Conservation (phyloP, 2,113 vertebrate species). For the Oenanthe oenanthe region DNA sequence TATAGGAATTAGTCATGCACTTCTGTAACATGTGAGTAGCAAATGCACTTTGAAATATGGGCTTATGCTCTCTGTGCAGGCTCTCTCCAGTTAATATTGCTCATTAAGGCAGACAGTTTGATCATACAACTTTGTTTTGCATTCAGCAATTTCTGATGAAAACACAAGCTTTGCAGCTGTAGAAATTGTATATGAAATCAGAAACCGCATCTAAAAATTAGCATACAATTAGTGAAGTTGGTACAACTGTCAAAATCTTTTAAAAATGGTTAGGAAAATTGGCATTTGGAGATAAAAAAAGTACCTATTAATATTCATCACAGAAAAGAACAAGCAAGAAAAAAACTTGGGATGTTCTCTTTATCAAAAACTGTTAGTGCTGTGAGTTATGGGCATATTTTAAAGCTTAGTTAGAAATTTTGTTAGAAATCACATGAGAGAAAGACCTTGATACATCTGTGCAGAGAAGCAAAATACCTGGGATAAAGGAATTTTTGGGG, state of each 20-base stretch:
- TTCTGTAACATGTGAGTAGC: fast-evolving
- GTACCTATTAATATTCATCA: background rate
- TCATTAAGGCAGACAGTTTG: background rate
- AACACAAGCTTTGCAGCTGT: background rate
- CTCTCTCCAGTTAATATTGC: background rate
- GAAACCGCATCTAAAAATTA: background rate
- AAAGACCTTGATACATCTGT: background rate
- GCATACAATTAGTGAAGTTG: background rate
- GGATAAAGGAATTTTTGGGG: background rate
- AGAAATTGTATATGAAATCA: background rate
- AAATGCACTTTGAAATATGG: background rate
- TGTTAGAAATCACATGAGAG: background rate
- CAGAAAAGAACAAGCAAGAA: background rate
- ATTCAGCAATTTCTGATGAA: background rate
- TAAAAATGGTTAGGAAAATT: background rate
- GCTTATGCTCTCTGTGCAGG: background rate
- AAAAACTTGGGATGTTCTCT: background rate
- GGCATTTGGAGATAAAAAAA: background rate
- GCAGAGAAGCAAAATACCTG: background rate
- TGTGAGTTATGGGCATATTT: background rate
- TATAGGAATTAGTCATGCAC: background rate
- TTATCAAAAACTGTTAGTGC: background rate
- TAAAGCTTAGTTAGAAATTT: background rate
- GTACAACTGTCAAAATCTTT: background rate
- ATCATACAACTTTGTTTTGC: background rate